phyloP scores from a whole-genome alignment of 1,140 invertebrate genomes.

The Lethrus apterus region DNA sequence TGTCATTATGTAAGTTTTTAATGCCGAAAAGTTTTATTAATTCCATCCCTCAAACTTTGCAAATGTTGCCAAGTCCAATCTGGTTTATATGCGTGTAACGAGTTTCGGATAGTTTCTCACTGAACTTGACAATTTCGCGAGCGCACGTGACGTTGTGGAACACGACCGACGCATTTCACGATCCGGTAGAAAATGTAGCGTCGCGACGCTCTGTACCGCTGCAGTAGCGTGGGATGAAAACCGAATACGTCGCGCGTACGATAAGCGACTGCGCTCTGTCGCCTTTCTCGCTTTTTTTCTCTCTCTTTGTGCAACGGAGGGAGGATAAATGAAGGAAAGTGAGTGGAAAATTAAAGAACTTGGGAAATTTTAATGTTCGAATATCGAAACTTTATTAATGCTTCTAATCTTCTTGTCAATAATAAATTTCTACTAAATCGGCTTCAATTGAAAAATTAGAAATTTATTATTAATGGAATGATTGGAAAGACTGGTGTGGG shows the following conservation, averaged over 20 bases:
- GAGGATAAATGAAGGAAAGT: no score
- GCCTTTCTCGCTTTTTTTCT: no score
- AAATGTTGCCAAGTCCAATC: neutral
- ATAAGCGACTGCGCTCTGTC: slow-evolving; percentile 19
- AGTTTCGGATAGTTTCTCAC: neutral
- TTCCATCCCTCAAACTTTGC: neutral
- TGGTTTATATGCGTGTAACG: neutral
- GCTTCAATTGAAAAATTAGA: no score
- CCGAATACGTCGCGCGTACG: slow-evolving; percentile 13
- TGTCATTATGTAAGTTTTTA: slow-evolving; percentile 3
- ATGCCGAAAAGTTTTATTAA: neutral
- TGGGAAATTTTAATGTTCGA: no score
- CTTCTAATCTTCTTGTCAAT: no score
- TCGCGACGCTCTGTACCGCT: slow-evolving; percentile 16
- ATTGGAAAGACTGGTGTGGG: no score
- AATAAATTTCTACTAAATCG: no score
- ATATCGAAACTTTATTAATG: no score
- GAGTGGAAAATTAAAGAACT: no score
- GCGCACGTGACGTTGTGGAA: slow-evolving; percentile 1
- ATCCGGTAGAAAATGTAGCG: slow-evolving; percentile 14
- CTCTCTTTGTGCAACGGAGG: no score
- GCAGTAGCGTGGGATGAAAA: slow-evolving; percentile 15
- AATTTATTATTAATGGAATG: no score
- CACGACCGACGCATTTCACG: slow-evolving; percentile 7
- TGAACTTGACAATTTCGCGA: slow-evolving; percentile 2